Evolutionary conservation across 2,888 invertebrate species (phyloP).

Genomic region (Andrena bucephala): DNA sequence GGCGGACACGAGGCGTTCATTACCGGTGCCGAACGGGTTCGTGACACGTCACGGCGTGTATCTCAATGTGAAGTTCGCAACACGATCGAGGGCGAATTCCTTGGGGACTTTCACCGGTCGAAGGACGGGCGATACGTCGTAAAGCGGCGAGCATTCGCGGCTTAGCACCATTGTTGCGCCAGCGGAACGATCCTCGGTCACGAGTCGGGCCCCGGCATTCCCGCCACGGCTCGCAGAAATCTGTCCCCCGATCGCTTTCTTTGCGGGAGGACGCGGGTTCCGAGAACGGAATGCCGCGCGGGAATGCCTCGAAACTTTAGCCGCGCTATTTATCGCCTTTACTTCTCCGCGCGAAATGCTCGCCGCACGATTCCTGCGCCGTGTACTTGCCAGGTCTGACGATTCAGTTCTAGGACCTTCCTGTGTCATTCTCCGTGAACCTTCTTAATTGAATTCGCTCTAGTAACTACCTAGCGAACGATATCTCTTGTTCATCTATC

Average conservation of each 20-base stretch:
- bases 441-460: too few relatives aligned
- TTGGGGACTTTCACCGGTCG: conserved; percentile 73
- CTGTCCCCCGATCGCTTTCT: conserved; percentile 27
- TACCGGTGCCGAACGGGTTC: conserved; percentile 67
- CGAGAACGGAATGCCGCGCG: conserved; percentile 36
- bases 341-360: neutral
- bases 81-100: conserved; percentile 76
- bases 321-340: conserved; percentile 17
- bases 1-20: conserved; percentile 64
- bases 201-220: conserved; percentile 40
- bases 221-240: conserved; percentile 41
- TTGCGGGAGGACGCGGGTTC: conserved; percentile 32
- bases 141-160: conserved; percentile 55
- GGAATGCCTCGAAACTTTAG: conserved; percentile 21
- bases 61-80: conserved; percentile 78
- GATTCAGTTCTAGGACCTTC: too few relatives aligned
- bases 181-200: conserved; percentile 22
- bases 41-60: conserved; percentile 69
- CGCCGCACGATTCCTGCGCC: too few relatives aligned
- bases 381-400: too few relatives aligned
- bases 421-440: too few relatives aligned
- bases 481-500: neutral
- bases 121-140: conserved; percentile 67
- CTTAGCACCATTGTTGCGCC: conserved; percentile 49
- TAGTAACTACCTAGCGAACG: too few relatives aligned